These are phyloP conservation scores for Smithornis capensis DNA, from an alignment of 2,113 vertebrate species.

Conservation along the genomic window DNA sequence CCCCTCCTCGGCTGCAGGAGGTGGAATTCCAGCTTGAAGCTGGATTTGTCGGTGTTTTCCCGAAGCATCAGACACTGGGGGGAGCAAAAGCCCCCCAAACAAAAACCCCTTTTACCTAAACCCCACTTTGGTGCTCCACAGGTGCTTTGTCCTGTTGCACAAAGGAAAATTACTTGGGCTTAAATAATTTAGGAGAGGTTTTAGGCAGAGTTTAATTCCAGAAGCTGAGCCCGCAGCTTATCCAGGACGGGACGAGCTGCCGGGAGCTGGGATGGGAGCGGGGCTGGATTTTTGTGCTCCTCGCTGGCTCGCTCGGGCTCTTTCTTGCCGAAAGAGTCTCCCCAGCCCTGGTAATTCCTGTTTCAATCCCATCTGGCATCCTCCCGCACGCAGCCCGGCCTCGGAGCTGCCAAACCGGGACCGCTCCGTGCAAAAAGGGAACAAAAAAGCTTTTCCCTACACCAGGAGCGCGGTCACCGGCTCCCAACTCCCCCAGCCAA, in stretches of 20 bases:
- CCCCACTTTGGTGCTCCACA: not conserved
- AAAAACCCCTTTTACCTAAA: not conserved
- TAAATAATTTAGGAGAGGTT: not conserved
- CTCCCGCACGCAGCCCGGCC: not conserved
- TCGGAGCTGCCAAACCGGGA: not conserved
- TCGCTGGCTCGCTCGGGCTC: not conserved
- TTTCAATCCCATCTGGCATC: not conserved
- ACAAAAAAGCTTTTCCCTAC: not conserved
- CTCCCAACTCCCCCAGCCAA: not conserved
- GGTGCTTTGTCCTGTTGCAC: not conserved
- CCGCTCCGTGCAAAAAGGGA: not conserved
- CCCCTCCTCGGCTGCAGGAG: not conserved
- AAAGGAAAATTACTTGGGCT: not conserved
- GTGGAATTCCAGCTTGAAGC: not conserved
- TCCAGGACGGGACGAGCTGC: not conserved
- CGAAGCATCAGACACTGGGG: not conserved
- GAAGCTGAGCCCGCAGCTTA: not conserved
- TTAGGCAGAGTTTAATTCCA: not conserved
- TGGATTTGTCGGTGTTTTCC: not conserved
- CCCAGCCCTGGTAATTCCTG: not conserved
- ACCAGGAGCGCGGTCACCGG: not conserved
- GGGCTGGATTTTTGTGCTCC: not conserved
- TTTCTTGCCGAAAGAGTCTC: not conserved
- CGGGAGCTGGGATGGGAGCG: not conserved
- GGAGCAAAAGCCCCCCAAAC: rapidly evolving